A percentile compares a stretch with the other conserved stretches of the same genome.
Conservation (phyloP, 2,113 vertebrate genomes). For the Callithrix jacchus region DNA sequence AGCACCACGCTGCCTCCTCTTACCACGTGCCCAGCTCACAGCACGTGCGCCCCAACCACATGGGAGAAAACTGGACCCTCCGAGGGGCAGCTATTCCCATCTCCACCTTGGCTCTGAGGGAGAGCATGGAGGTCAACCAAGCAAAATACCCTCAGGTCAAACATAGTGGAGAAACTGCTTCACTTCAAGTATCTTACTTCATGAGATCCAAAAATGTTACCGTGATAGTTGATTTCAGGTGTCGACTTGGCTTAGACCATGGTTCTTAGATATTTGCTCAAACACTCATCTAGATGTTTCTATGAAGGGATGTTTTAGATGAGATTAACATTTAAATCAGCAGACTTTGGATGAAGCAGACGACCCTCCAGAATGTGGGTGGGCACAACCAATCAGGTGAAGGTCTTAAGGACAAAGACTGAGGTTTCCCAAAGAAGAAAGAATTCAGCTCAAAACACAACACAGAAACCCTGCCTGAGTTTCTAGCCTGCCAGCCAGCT, state of each 20-base stretch:
- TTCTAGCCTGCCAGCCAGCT: neutral
- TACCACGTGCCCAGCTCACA: fast-evolving
- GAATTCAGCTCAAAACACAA: neutral
- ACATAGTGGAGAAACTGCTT: neutral
- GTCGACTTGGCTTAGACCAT: neutral
- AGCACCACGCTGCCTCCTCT: fast-evolving
- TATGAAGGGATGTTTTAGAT: neutral
- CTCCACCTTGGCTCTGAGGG: neutral
- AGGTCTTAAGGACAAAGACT: neutral
- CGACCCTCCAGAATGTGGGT: too few species aligned
- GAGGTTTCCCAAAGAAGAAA: neutral
- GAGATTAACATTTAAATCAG: neutral
- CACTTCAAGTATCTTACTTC: neutral
- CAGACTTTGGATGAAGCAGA: neutral
- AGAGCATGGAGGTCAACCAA: fast-evolving
- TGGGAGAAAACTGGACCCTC: fast-evolving
- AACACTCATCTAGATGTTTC: neutral
- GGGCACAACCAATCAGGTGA: neutral
- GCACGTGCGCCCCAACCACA: fast-evolving
- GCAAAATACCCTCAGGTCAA: neutral
- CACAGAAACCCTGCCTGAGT: neutral
- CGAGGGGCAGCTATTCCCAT: neutral
- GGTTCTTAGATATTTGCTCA: neutral
- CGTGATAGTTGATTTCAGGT: neutral
- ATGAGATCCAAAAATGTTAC: neutral